Base-by-base conservation (phyloP, 30 jellyfish, hydroid and myxozoan species). In the Turritopsis rubra region DNA sequence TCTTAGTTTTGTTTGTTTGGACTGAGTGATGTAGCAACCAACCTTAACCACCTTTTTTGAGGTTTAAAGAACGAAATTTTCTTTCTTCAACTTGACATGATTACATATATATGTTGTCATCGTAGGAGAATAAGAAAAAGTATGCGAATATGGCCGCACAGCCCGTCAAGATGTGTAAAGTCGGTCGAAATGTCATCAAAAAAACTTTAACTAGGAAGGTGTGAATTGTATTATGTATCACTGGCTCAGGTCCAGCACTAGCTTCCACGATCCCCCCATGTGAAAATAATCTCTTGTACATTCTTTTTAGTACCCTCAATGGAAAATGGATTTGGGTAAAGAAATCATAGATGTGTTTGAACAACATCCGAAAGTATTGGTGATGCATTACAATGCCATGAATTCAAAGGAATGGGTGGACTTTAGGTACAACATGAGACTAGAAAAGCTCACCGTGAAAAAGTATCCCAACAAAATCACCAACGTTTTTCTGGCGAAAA, bases 321-420 rank as follows among this genome's bases (percentile, higher is more conserved):
- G 73, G 88, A 82, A 82, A 29, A 52, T 29, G 13, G 75, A 82
- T 7, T 41, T 66, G 27, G 88, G 88, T 16, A 66, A 66, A 17
- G 85, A 80, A 54, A 74, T 79, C 31, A 24, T 89, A 73, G 81
- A 66, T 19, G 90, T 85, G 9, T 83, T 88, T 1, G 94, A 72
- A 0, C 86, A 80, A 26, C 85, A 88, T 85, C 83, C 86, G 0
- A 68, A 89, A 26, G 82, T 85, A 21, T 4, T 89, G 52, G 81
- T 89, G 29, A 75, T 89, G 30, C 96, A 89, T 0, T 85, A 89
- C 80, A 80, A 85, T 18, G 82, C 73, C 53, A 52, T 89, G 89
- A 65, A 80, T 54, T 77, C 92, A 25, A 18, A 72, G 19, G 94
- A 89, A 28, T 89, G 96, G 96, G 54, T 79, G 30, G 93, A 84